Evolutionary conservation across 1,140 invertebrate species (phyloP).

Genomic region (Stegodyphus mimosarum): DNA sequence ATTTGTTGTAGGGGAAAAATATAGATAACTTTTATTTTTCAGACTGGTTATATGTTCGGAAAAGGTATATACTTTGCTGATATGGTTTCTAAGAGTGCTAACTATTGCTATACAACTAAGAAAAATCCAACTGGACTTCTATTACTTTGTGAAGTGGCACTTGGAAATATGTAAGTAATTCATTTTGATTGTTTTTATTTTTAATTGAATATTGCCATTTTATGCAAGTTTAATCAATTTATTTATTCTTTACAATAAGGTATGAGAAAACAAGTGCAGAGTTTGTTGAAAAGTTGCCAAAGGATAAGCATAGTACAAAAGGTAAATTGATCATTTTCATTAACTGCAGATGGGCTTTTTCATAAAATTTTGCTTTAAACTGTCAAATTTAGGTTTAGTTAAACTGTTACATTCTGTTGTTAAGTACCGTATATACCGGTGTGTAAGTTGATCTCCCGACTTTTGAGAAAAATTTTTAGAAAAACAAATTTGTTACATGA

Average conservation of each 20-base stretch:
- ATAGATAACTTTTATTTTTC: slow-evolving; percentile 50
- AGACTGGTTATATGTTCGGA: slow-evolving; percentile 98
- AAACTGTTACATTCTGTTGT: no score
- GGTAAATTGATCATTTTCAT: slow-evolving; percentile 69
- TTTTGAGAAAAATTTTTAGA: no score
- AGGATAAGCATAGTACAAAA: slow-evolving; percentile 82
- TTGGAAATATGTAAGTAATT: slow-evolving; percentile 85
- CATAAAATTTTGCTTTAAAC: no score
- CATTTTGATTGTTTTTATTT: background rate
- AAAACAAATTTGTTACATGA: no score
- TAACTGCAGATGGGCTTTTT: no score
- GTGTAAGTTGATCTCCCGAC: no score
- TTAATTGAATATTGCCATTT: background rate
- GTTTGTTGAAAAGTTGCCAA: slow-evolving; percentile 82
- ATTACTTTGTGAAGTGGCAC: slow-evolving; percentile 93
- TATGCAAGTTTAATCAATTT: slow-evolving; percentile 56
- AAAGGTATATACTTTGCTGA: slow-evolving; percentile 96
- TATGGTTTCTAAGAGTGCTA: slow-evolving; percentile 98
- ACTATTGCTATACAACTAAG: slow-evolving; percentile 89
- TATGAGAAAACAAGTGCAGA: slow-evolving; percentile 78
- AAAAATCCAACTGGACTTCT: slow-evolving; percentile 82
- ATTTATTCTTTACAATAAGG: slow-evolving; percentile 68
- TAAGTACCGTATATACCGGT: no score
- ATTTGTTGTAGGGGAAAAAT: background rate
- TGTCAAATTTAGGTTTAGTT: no score